Percentiles rank a stretch among this genome's conserved stretches.
These are phyloP conservation scores for Danio choprae DNA, from an alignment of 2,797 vertebrate genomes.

Conservation along the genomic window DNA sequence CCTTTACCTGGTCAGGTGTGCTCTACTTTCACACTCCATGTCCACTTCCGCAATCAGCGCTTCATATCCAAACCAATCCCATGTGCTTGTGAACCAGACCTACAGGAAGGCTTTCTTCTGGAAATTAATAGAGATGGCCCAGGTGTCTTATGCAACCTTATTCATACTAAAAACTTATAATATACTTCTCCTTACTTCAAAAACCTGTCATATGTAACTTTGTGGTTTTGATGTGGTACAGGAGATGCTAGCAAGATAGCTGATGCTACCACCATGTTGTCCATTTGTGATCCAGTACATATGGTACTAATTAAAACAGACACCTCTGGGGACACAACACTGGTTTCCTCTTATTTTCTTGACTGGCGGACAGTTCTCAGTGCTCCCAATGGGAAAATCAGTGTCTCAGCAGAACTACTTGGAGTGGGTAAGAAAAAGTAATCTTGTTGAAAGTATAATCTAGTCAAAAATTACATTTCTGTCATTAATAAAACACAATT, in stretches of 20 bases:
- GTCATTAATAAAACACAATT: no score
- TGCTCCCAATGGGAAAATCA: slow-evolving; percentile 82
- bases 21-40: slow-evolving; percentile 90
- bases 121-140: slow-evolving; percentile 88
- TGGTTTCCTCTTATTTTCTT: slow-evolving; percentile 93
- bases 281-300: slow-evolving; percentile 93
- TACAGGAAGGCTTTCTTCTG: slow-evolving; percentile 92
- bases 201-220: background rate
- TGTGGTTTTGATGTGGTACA: slow-evolving; percentile 64
- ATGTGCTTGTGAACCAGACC: slow-evolving; percentile 95
- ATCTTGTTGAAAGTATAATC: background rate
- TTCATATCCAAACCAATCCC: slow-evolving; percentile 94
- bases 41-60: slow-evolving; percentile 95
- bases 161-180: background rate
- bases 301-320: slow-evolving; percentile 93
- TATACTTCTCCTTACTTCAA: slow-evolving; percentile 1
- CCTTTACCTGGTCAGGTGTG: slow-evolving; percentile 91
- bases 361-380: slow-evolving; percentile 92
- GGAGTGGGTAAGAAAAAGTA: slow-evolving; percentile 89
- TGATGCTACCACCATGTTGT: slow-evolving; percentile 90
- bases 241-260: slow-evolving; percentile 92
- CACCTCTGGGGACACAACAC: slow-evolving; percentile 85
- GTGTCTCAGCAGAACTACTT: slow-evolving; percentile 88
- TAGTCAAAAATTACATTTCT: background rate
- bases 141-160: slow-evolving; percentile 75